A percentile compares a stretch with the other conserved stretches of the same genome.
These are phyloP conservation scores for Drosophila asahinai DNA, from an alignment of 1,140 invertebrate genomes.

Conservation along the genomic window DNA sequence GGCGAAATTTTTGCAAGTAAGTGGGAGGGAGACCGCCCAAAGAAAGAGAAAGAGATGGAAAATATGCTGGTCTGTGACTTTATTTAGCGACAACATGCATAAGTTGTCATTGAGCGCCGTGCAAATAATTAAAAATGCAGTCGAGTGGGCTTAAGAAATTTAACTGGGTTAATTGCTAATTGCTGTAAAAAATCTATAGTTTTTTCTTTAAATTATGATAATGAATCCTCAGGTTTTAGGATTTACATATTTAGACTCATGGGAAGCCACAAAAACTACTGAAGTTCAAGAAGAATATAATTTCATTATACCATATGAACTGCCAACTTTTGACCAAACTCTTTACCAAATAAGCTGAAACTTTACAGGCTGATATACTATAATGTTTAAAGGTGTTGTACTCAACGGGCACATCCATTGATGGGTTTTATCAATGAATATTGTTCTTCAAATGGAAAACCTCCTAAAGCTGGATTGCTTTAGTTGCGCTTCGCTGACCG, in stretches of 20 bases:
- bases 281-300: neutral
- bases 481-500: conserved; percentile 35
- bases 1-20: conserved; percentile 31
- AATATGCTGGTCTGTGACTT: conserved; percentile 6
- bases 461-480: neutral
- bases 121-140: conserved; percentile 67
- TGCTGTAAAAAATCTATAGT: conserved; percentile 3
- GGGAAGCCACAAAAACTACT: neutral
- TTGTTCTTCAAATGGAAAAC: conserved; percentile 2
- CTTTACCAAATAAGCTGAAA: neutral
- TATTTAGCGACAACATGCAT: conserved; percentile 35
- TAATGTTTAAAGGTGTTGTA: neutral
- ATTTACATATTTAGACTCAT: neutral
- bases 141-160: conserved; percentile 3
- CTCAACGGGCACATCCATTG: neutral
- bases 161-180: conserved; percentile 49
- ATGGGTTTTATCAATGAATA: conserved; percentile 3
- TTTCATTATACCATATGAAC: neutral
- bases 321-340: neutral
- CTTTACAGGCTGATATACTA: neutral
- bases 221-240: neutral
- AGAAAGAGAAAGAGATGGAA: conserved; percentile 7
- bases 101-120: conserved; percentile 60
- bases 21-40: conserved; percentile 6
- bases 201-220: neutral